Evolutionary conservation across 2,113 vertebrate species (phyloP), one percentile per base, ranked within the genome.

Genomic region (Tiliqua scincoides): DNA sequence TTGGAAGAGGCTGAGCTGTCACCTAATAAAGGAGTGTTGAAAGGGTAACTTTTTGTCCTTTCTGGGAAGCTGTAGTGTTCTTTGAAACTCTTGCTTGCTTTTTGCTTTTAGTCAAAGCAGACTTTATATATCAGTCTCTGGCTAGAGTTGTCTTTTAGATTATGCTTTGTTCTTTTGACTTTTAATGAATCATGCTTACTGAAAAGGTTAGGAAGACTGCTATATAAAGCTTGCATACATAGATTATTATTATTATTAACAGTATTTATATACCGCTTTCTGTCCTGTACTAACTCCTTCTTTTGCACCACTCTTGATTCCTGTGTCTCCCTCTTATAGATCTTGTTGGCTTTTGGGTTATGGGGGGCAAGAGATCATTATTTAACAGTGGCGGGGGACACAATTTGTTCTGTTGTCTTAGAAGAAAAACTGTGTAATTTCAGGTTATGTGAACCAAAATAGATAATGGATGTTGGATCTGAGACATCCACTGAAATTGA

Each of bases 261-360:
- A n/a, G n/a, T n/a, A n/a, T n/a, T n/a, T n/a, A n/a, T n/a, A n/a
- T n/a, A n/a, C n/a, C n/a, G 8, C 14, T 65, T 27, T 40, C 54
- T 83, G n/a, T n/a, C n/a, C 32, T 83, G 23, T 71, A 17, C 32
- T 61, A 84, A 84, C 43, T 35, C 54, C 35, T 77, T 52, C 11
- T 7, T 85, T 63, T 72, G 14, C 37, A 27, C 25, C 8, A 27
- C n/a, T 72, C 54, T 72, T 14, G 20, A 59, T 17, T 62, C n/a
- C 21, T 35, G 1, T 57, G n/a, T 54, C 21, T 35, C 43, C 48
- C 48, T 57, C 80, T 79, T 71, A 43, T 40, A 83, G 8, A 83
- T 43, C 43, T 27, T 57, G 61, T 57, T 85, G 73, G n/a, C 21
- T 76, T 68, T 77, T 27, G 83, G 73, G 67, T 84, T 84, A 54